A percentile compares a stretch with the other conserved stretches of the same genome.
Evolutionary conservation across 2,113 vertebrate genomes (phyloP).

Genomic region (Synchiropus splendidus): DNA sequence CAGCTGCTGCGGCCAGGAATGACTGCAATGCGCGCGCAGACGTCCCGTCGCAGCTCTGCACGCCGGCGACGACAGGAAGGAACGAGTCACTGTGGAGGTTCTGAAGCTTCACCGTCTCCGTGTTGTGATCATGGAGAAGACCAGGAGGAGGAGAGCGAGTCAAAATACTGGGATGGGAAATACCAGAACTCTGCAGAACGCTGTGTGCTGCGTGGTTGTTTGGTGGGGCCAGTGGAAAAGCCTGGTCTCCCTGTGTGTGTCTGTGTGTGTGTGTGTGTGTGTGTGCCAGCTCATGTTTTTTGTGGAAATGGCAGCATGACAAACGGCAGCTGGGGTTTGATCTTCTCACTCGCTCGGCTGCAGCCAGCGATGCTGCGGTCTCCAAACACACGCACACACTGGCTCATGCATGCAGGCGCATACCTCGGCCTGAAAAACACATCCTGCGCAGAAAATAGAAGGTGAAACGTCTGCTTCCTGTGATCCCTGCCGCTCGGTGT

Average conservation of each 20-base stretch:
- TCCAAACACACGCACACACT: conserved; percentile 16
- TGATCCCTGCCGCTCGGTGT: conserved; percentile 12
- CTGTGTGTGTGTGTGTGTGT: conserved; percentile 11
- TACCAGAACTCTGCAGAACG: conserved; percentile 44
- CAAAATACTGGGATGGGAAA: conserved; percentile 37
- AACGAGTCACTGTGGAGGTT: conserved; percentile 6
- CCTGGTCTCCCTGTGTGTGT: conserved; percentile 24
- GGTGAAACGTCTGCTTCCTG: conserved; percentile 3
- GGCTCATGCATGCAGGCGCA: not conserved
- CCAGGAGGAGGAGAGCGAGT: conserved; percentile 9
- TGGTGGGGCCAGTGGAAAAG: conserved; percentile 47
- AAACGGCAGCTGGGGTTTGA: conserved; percentile 41
- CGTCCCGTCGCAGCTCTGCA: conserved; percentile 33
- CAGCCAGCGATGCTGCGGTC: conserved; percentile 19
- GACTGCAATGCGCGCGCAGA: conserved; percentile 42
- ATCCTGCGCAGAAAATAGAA: conserved; percentile 1
- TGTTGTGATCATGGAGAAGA: conserved; percentile 16
- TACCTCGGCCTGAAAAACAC: not conserved
- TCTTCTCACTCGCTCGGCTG: conserved; percentile 23
- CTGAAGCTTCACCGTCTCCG: conserved; percentile 11
- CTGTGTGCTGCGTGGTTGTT: conserved; percentile 32
- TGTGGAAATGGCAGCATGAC: conserved; percentile 21
- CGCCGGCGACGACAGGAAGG: conserved; percentile 37
- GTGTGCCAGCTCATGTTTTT: conserved; percentile 35
- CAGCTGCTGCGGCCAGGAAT: conserved; percentile 49